These are phyloP conservation scores for Lucilia sericata DNA, from an alignment of 1,140 invertebrate genomes.

Conservation along the genomic window DNA sequence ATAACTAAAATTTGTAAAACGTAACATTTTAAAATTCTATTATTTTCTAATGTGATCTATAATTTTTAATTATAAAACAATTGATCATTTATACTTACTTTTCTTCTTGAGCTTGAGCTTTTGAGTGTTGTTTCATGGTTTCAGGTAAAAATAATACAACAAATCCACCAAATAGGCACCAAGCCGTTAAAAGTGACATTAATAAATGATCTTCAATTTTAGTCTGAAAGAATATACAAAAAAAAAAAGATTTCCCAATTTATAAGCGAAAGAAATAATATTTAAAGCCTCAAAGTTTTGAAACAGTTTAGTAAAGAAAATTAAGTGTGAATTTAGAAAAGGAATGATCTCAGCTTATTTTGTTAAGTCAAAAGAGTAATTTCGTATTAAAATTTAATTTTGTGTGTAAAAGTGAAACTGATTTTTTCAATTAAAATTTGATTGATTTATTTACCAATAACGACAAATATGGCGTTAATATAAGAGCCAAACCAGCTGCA, in stretches of 20 bases:
- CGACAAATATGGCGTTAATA: constrained; percentile 80
- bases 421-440: too few species aligned
- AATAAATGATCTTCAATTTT: constrained; percentile 66
- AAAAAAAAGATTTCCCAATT: constrained; percentile 34
- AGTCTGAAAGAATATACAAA: constrained; percentile 59
- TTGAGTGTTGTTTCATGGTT: constrained; percentile 55
- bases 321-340: too few species aligned
- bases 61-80: neutral
- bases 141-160: constrained; percentile 66
- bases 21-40: too few species aligned
- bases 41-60: too few species aligned
- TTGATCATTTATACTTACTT: constrained; percentile 47
- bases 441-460: constrained; percentile 72
- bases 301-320: too few species aligned
- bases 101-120: constrained; percentile 45
- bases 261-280: too few species aligned
- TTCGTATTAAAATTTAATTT: too few species aligned
- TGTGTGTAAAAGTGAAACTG: too few species aligned
- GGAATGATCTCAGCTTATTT: too few species aligned
- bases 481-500: constrained; percentile 76
- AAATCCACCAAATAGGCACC: constrained; percentile 68
- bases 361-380: too few species aligned
- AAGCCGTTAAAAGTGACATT: constrained; percentile 67
- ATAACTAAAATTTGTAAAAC: neutral
- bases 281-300: too few species aligned